Conservation (phyloP, 53 echinoderm and acorn worm genomes). For the Mesocentrotus franciscanus region DNA sequence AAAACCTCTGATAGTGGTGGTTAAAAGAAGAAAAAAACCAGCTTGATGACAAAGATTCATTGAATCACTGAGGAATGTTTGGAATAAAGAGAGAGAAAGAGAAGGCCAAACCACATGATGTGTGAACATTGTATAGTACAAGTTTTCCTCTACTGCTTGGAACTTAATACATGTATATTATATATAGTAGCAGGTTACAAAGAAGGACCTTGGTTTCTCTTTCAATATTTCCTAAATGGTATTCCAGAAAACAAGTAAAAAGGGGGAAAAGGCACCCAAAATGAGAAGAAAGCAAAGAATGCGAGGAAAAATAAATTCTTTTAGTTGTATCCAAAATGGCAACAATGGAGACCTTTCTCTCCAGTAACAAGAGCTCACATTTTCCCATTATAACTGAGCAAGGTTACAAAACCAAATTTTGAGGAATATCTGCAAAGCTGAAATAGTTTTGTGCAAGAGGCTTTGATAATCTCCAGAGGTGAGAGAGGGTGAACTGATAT, state of each 20-base stretch:
- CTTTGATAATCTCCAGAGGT: constrained; percentile 11
- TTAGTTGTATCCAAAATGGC: not conserved
- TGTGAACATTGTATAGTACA: not conserved
- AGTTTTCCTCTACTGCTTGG: not conserved
- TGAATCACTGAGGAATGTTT: not conserved
- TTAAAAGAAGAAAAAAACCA: not conserved
- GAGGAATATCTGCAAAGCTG: constrained; percentile 27
- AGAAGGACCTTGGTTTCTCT: not conserved
- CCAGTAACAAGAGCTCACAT: constrained; percentile 3
- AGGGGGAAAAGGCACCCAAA: not conserved
- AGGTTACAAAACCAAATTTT: constrained; percentile 38
- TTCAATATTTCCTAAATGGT: constrained; percentile 26
- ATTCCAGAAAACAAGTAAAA: constrained; percentile 6
- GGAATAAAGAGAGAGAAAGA: not conserved
- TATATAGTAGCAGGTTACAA: not conserved
- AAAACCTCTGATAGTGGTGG: not conserved
- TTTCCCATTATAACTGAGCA: not conserved
- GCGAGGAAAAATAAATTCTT: not conserved
- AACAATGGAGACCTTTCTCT: constrained; percentile 37
- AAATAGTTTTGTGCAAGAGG: not conserved
- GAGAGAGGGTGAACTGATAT: constrained; percentile 24
- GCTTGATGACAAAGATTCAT: not conserved
- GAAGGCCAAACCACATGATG: not conserved
- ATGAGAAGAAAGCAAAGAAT: constrained; percentile 20
- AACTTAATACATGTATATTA: not conserved